Base-by-base conservation (phyloP, 1,140 invertebrate species). In the Drosophila murphyi region DNA sequence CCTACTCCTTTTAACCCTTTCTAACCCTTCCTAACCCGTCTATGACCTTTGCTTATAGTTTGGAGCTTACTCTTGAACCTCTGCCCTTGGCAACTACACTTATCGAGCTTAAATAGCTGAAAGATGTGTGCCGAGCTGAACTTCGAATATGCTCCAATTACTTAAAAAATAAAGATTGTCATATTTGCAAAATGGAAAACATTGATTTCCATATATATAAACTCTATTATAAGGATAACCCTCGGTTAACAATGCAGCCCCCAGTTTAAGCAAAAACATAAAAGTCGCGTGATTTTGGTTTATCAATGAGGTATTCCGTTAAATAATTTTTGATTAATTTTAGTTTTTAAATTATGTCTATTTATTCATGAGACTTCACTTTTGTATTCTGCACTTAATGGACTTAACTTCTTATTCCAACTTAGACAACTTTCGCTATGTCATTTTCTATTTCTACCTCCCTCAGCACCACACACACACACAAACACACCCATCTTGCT, bases 11-110 rank as follows among this genome's bases (percentile, higher is more conserved):
- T n/a, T 32, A 0, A 6, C 20, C 37, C 45, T 60, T 45, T n/a
- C 29, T n/a, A 34, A 32, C 3, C 35, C 8, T 3, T 5, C 5
- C 47, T 54, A 1, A 20, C 35, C 29, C 68, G 20, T 2, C 39
- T 43, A 4, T n/a, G 39, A 4, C 10, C 10, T 43, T n/a, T 43
- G 4, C 10, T 61, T 65, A 45, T 39, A 65, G 39, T 34, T 65
- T 65, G 45, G 41, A 34, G 34, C 32, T 57, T 57, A 56, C 54
- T 41, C 43, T 47, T 57, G 48, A 57, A 50, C 64, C 64, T 57
- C 7, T 67, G 43, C 41, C 54, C 45, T 34, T 39, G 34, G 32
- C 20, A n/a, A 1, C 47, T 10, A 39, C 8, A 39, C 7, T 39
- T 2, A 39, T 39, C 20, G 7, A 8, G 7, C 10, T 39, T 7